A percentile compares a stretch with the other conserved stretches of the same genome.
Conservation (phyloP, 2,888 invertebrate genomes). For the Drosophila macrospina region DNA sequence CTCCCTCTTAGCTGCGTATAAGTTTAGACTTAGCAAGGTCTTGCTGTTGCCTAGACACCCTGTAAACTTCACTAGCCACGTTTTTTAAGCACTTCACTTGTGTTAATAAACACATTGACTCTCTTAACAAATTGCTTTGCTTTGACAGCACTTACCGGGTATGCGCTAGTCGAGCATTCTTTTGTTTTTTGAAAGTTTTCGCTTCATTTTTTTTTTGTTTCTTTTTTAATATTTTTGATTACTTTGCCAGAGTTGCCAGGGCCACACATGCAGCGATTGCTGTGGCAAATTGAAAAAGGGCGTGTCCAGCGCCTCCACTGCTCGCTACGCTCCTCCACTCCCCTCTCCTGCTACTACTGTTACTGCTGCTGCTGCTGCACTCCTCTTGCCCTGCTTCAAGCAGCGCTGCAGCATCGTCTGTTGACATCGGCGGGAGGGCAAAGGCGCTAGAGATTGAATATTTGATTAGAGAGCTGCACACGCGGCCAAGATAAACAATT, state of each 20-base stretch:
- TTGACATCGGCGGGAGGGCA: conserved; percentile 6
- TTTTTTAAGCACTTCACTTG: background rate
- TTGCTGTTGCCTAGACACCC: background rate
- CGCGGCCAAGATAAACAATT: background rate
- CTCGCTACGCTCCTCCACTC: conserved; percentile 6
- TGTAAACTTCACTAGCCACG: background rate
- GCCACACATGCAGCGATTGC: conserved; percentile 16
- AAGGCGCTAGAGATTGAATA: conserved; percentile 62
- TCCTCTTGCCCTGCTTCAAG: background rate
- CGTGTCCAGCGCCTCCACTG: conserved; percentile 28
- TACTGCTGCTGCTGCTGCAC: background rate
- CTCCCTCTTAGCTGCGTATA: no score
- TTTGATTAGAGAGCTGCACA: conserved; percentile 55
- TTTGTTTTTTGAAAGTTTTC: background rate
- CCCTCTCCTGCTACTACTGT: background rate
- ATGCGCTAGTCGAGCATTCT: background rate
- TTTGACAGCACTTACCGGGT: background rate
- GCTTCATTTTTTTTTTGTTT: background rate
- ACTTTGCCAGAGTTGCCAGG: conserved; percentile 41
- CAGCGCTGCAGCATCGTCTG: background rate
- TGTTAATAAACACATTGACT: no score
- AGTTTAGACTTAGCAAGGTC: no score
- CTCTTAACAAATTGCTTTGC: background rate
- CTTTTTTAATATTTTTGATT: conserved; percentile 30
- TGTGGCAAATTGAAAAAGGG: conserved; percentile 41